Evolutionary conservation across 2,888 invertebrate species (phyloP).

Genomic region (Melanotus villosus): DNA sequence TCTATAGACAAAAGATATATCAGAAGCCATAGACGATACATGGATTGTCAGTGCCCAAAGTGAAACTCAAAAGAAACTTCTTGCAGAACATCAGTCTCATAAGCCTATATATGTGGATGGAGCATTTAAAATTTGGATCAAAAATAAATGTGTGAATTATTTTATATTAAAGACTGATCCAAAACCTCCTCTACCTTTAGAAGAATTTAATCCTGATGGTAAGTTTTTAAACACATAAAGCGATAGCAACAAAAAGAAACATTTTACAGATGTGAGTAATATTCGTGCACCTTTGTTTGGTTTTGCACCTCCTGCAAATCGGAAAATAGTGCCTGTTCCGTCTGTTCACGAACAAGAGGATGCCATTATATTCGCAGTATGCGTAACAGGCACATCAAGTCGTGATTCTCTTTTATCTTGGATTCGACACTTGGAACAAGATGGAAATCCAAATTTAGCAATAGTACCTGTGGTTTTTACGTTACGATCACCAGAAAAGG

Average conservation of each 20-base stretch:
- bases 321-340: conserved; percentile 67
- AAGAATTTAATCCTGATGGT: conserved; percentile 79
- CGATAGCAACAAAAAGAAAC: not conserved
- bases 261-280: conserved; percentile 78
- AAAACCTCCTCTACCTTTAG: conserved; percentile 68
- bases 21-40: conserved; percentile 86
- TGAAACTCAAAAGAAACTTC: conserved; percentile 78
- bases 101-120: conserved; percentile 88
- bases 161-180: conserved; percentile 86
- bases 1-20: conserved; percentile 77
- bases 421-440: conserved; percentile 85
- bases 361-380: conserved; percentile 88
- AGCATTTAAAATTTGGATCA: conserved; percentile 85
- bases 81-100: conserved; percentile 75
- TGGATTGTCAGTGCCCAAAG: conserved; percentile 95
- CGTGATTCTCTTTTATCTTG: conserved; percentile 94
- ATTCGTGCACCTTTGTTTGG: conserved; percentile 73
- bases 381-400: conserved; percentile 92
- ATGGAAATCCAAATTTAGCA: conserved; percentile 81
- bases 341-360: conserved; percentile 94
- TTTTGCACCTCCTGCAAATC: conserved; percentile 68
- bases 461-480: conserved; percentile 89
- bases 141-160: conserved; percentile 83
- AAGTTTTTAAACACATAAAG: conserved; percentile 41
- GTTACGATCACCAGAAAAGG: conserved; percentile 75